These are phyloP conservation scores for Papilio gigon DNA, from an alignment of 2,888 invertebrate genomes.

Conservation along the genomic window DNA sequence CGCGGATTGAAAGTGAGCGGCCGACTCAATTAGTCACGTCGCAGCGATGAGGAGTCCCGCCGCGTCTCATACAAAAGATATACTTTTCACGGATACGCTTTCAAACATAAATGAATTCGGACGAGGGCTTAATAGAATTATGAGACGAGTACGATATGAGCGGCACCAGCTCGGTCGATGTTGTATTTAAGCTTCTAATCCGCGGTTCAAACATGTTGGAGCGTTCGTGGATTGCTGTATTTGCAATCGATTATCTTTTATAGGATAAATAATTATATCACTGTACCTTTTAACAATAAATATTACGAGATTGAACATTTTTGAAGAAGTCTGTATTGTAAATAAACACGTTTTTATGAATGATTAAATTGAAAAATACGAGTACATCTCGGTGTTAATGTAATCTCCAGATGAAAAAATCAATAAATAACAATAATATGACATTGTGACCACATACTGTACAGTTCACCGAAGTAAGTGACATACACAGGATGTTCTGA, in stretches of 20 bases:
- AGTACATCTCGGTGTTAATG: no score
- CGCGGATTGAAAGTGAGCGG: slow-evolving; percentile 40
- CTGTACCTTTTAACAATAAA: neutral
- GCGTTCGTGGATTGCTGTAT: neutral
- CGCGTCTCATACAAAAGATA: slow-evolving; percentile 48
- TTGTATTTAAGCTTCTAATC: slow-evolving; percentile 9
- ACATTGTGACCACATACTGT: no score
- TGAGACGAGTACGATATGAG: slow-evolving; percentile 39
- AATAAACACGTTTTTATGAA: no score
- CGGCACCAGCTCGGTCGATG: slow-evolving; percentile 13
- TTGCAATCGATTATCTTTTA: slow-evolving; percentile 2
- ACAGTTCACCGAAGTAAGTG: neutral
- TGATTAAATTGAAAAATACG: no score
- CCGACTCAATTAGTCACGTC: slow-evolving; percentile 49
- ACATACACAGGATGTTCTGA: neutral
- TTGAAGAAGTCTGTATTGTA: no score
- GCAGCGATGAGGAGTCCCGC: slow-evolving; percentile 29
- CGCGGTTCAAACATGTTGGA: neutral
- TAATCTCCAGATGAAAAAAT: no score
- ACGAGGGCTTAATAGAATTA: slow-evolving; percentile 47
- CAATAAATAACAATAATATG: no score
- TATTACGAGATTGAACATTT: no score
- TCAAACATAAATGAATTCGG: slow-evolving; percentile 51
- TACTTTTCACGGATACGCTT: slow-evolving; percentile 50
- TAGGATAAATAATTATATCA: neutral